Base-by-base conservation (phyloP, 1,140 invertebrate genomes). In the Bombus turneri region DNA sequence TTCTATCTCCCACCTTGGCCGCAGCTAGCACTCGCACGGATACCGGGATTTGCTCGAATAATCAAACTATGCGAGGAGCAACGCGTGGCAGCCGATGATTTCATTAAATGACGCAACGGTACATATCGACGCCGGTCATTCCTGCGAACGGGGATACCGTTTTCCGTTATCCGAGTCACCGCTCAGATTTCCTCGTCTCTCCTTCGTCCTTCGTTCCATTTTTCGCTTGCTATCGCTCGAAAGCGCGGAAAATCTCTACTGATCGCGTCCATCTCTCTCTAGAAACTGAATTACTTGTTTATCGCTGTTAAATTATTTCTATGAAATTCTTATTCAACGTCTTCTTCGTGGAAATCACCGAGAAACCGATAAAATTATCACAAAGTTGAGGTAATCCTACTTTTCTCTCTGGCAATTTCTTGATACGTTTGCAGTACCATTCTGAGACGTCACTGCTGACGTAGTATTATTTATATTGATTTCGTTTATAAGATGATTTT, bases 91-190 rank as follows among this genome's bases (percentile, higher is more conserved):
- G 15, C 31, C 28, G 73, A 83, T 88, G 83, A 88, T 86, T 88
- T 86, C 79, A 86, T 72, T 72, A 83, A 86, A 88, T 86, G 84
- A 88, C 80, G 85, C 85, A 88, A 88, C 87, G 87, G 87, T 88
- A 88, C 81, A 86, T 59, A 78, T 75, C 79, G 79, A 69, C 66
- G 69, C 66, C 47, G 59, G 78, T 87, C 71, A 79, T 80, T 85
- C 87, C 85, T 88, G 86, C 81, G 85, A 90, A 86, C 81, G 85
- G 85, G 85, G 82, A 88, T 87, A 85, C 69, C 73, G 77, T 74
- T 39, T 90, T 83, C 90, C 90, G 90, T 90, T 91, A 91, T 90
- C 74, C 79, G 34, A 73, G 69, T 80, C 72, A 62, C 37, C 18
- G 64, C 3, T 22, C 22, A 43, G 71, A 83, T 59, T 59, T 78